Base-by-base conservation (phyloP, 2,797 vertebrate species). In the Micromesistius poutassou region DNA sequence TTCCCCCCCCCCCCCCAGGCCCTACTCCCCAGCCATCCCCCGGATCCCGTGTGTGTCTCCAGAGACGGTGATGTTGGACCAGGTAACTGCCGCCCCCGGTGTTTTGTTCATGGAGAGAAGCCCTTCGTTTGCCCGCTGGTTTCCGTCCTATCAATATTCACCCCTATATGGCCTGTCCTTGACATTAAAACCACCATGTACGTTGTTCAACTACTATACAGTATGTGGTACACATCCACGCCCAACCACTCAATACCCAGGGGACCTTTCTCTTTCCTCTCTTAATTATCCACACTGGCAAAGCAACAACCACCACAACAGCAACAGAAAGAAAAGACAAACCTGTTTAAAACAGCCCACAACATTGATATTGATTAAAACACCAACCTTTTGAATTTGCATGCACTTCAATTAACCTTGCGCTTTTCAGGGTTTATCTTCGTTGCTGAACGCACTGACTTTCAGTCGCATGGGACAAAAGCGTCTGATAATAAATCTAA, bases 1-100 rank as follows among this genome's bases (percentile, higher is more conserved):
- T 36, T 77, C 75, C 46, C 22, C 70, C 89, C n/a, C 7, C 71
- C 81, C 28, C 79, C 40, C 40, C 83, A 99, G 97, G 86, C 93
- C 95, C 22, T 98, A 97, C 83, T 97, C 96, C 84, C 96, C 97
- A 76, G 96, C 96, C 78, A 95, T 97, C 87, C 96, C 94, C 14
- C 96, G 93, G 85, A 96, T 98, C 79, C 96, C 97, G 19, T 97
- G 96, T 12, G 87, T 97, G 84, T 97, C 96, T 25, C 97, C 97
- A 2, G 98, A 99, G 91, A 97, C 96, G 0, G 95, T 97, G 83
- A 88, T 96, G 80, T 91, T 97, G 79, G 93, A 95, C 86, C 94
- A 38, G 96, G 97, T 93, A 85, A 31, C 78, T 28, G 79, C 80
- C 73, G 74, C 38, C 50, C 0, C 3, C 50, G 1, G 66, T n/a